Conservation (phyloP, 2,797 vertebrate species). For the Rhynchotus rufescens region DNA sequence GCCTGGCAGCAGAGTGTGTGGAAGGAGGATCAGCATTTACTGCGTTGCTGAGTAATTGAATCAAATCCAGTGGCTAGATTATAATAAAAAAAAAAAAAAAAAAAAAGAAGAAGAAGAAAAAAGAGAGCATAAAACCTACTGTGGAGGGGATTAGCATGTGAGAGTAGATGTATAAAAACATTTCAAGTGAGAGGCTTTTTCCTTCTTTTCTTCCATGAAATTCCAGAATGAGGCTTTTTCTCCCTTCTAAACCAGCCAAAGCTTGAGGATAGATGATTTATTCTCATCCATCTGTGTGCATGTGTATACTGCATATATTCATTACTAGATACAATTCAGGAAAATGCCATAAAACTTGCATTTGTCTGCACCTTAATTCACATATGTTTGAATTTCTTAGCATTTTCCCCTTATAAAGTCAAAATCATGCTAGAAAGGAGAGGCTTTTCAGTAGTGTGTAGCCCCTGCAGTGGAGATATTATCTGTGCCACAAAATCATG, state of each 20-base stretch:
- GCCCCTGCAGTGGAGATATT: background rate
- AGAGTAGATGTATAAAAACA: background rate
- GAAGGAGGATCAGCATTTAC: background rate
- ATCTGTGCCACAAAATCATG: background rate
- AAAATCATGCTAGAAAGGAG: background rate
- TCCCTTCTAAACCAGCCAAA: background rate
- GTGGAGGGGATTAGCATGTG: background rate
- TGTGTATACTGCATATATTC: accelerated
- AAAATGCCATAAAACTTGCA: background rate
- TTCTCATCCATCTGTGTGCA: background rate
- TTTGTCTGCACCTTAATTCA: background rate
- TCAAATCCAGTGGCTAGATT: background rate
- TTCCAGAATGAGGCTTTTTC: background rate
- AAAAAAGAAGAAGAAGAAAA: background rate
- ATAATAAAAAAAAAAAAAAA: background rate
- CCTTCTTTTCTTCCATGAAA: background rate
- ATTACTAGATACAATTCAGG: background rate
- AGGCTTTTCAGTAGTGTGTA: background rate
- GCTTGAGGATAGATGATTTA: background rate
- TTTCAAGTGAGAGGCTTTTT: background rate
- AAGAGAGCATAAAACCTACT: background rate
- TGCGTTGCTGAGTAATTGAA: background rate
- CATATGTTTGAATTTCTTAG: background rate
- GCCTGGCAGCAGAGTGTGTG: background rate
- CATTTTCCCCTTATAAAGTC: background rate